Conservation (phyloP, 2,797 vertebrate species). For the Pangasius krempfi region DNA sequence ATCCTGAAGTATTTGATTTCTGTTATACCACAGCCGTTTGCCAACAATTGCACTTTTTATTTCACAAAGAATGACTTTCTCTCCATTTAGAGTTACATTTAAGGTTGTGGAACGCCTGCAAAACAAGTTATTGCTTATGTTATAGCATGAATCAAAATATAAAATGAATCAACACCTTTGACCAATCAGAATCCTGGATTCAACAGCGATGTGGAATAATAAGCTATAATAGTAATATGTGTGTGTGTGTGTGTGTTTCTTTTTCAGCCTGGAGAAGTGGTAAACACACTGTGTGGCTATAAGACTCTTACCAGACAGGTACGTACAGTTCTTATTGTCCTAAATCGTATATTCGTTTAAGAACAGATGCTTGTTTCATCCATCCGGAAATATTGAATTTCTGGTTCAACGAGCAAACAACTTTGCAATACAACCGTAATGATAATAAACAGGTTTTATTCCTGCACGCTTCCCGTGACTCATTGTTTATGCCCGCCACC, state of each 20-base stretch:
- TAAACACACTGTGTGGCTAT: slow-evolving; percentile 88
- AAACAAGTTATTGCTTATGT: no score
- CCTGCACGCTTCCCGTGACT: not conserved
- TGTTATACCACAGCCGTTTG: no score
- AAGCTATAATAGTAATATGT: not conserved
- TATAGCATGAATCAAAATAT: no score
- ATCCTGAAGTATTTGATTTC: no score
- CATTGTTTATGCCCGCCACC: not conserved
- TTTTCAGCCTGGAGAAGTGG: slow-evolving; percentile 80
- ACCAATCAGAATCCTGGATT: not conserved
- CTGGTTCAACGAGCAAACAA: slow-evolving; percentile 7
- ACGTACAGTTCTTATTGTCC: slow-evolving; percentile 26
- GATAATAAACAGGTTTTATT: not conserved
- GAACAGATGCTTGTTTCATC: not conserved
- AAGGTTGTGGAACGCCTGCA: no score
- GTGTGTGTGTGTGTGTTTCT: slow-evolving; percentile 22
- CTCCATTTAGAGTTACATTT: no score
- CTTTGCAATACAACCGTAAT: not conserved
- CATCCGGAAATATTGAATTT: slow-evolving; percentile 10
- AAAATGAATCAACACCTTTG: not conserved
- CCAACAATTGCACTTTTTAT: no score
- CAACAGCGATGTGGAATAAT: not conserved
- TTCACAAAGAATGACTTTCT: no score
- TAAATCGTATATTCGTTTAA: not conserved
- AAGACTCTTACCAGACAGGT: slow-evolving; percentile 80